Conservation (phyloP, 2,797 vertebrate genomes). For the Jordanella pulchra region DNA sequence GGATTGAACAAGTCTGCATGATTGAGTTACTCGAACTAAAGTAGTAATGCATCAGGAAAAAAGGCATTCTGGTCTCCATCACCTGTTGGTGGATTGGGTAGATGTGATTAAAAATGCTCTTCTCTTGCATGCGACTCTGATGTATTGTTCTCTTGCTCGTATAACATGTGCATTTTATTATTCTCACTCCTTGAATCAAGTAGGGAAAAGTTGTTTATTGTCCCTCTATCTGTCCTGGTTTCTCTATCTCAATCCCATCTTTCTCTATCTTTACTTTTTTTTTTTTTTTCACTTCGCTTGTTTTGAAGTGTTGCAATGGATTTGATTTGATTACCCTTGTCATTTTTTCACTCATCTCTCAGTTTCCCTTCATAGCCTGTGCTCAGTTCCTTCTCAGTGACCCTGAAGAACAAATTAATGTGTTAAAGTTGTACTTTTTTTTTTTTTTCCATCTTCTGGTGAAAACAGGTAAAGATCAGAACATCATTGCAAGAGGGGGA, state of each 20-base stretch:
- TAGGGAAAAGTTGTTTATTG: slow-evolving; percentile 30
- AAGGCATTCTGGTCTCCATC: slow-evolving; percentile 12
- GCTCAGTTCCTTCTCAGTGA: slow-evolving; percentile 22
- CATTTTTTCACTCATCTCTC: slow-evolving; percentile 45
- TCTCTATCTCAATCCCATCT: slow-evolving; percentile 31
- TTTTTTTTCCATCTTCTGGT: slow-evolving; percentile 28
- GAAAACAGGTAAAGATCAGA: slow-evolving; percentile 65
- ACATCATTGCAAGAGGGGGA: slow-evolving; percentile 30
- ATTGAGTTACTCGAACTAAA: slow-evolving; percentile 1
- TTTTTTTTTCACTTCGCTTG: slow-evolving; percentile 12
- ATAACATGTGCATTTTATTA: slow-evolving; percentile 23
- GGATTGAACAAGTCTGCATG: slow-evolving; percentile 13
- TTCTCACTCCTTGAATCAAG: slow-evolving; percentile 19
- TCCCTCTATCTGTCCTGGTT: slow-evolving; percentile 39
- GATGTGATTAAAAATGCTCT: slow-evolving; percentile 4
- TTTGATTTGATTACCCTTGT: slow-evolving; percentile 66
- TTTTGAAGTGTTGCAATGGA: slow-evolving; percentile 52
- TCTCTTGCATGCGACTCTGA: slow-evolving; percentile 1
- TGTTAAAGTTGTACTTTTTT: background rate
- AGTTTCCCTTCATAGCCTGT: slow-evolving; percentile 46
- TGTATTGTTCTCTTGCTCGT: slow-evolving; percentile 28
- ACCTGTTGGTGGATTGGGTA: slow-evolving; percentile 8
- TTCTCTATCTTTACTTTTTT: slow-evolving; percentile 15
- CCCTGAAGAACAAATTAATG: slow-evolving; percentile 4
- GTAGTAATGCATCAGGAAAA: slow-evolving; percentile 13